A percentile compares a stretch with the other conserved stretches of the same genome.
Evolutionary conservation across 2,113 vertebrate genomes (phyloP).

Genomic region (Aspidoscelis tigris): DNA sequence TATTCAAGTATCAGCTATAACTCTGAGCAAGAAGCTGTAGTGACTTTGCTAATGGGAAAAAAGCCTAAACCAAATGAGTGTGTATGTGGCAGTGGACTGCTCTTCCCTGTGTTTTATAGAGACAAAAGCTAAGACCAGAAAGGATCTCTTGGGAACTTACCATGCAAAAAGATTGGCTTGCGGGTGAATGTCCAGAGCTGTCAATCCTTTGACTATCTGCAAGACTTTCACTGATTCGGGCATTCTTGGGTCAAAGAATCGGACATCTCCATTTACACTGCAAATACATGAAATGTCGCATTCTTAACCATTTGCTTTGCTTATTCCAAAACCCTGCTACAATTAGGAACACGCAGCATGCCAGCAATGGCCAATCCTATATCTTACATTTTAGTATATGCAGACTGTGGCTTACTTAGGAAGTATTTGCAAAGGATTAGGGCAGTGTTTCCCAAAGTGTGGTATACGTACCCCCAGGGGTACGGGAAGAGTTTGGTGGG

Average conservation of each 20-base stretch:
- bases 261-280: slow-evolving; percentile 95
- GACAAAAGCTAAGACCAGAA: neutral
- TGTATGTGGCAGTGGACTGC: neutral
- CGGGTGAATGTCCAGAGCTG: slow-evolving; percentile 95
- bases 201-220: slow-evolving; percentile 95
- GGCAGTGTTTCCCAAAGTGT: neutral
- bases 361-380: neutral
- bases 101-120: neutral
- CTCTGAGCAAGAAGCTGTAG: neutral
- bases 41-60: neutral
- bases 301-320: accelerated
- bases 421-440: accelerated
- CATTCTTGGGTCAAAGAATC: slow-evolving; percentile 91
- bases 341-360: neutral
- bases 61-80: accelerated
- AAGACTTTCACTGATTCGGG: slow-evolving; percentile 91
- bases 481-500: too few relatives aligned
- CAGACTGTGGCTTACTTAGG: neutral
- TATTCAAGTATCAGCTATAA: neutral
- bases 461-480: too few relatives aligned
- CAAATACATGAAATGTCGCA: neutral
- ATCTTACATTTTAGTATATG: neutral
- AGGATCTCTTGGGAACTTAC: slow-evolving; percentile 72
- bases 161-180: slow-evolving; percentile 95
- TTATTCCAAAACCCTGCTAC: neutral